Percentiles rank a stretch among this genome's conserved stretches.
These are phyloP conservation scores for Thereva nobilitata DNA, from an alignment of 2,888 invertebrate species.

Conservation along the genomic window DNA sequence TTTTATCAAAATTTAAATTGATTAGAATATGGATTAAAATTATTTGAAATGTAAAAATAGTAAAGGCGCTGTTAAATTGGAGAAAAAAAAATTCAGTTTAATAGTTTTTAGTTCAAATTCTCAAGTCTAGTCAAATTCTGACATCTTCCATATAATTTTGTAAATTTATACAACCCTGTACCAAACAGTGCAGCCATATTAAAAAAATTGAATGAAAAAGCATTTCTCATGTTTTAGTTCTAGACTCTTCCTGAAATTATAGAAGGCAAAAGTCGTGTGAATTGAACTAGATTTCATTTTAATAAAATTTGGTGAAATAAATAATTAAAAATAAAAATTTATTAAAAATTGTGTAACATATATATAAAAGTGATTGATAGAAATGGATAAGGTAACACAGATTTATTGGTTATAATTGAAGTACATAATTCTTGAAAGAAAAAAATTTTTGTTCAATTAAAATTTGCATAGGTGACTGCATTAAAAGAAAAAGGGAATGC, in stretches of 20 bases:
- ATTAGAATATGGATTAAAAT: no score
- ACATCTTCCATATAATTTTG: background rate
- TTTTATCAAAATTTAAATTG: no score
- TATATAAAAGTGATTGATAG: background rate
- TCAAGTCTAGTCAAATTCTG: no score
- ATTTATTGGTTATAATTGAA: conserved; percentile 6
- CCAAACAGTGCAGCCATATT: background rate
- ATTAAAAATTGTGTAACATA: background rate
- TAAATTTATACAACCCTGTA: background rate
- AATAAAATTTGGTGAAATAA: no score
- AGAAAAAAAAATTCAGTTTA: no score
- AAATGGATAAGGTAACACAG: conserved; percentile 29
- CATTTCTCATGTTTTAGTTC: conserved; percentile 34
- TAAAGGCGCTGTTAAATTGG: no score
- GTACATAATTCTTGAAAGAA: background rate
- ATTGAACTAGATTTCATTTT: background rate
- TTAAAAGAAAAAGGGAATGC: conserved; percentile 88
- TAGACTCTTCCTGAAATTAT: conserved; percentile 30
- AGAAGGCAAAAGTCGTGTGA: conserved; percentile 2
- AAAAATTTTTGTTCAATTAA: background rate
- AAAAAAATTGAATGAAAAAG: conserved; percentile 10
- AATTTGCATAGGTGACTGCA: conserved; percentile 68
- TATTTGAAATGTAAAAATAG: no score
- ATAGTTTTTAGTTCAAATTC: no score
- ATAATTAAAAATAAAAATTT: no score